These are phyloP conservation scores for Drosophila kohkoa DNA, from an alignment of 1,140 invertebrate species.

Conservation along the genomic window DNA sequence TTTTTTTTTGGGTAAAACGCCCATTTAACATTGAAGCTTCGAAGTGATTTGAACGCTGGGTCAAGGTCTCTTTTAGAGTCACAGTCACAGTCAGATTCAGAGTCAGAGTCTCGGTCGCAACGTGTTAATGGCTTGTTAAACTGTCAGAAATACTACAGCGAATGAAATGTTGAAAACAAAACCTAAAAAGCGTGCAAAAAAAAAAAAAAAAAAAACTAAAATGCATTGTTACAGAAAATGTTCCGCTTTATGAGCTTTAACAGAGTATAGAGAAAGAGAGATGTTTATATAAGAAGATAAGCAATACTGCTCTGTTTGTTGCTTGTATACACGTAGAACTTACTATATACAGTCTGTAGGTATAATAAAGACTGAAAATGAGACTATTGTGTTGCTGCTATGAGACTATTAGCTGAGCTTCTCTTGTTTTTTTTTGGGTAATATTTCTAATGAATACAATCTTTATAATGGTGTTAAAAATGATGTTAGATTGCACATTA, in stretches of 20 bases:
- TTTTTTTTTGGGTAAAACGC: constrained; percentile 16
- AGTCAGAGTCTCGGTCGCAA: constrained; percentile 40
- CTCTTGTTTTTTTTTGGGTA: not conserved
- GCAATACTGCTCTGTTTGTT: not conserved
- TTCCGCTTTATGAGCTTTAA: constrained; percentile 65
- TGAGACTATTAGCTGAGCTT: not conserved
- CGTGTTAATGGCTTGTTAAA: constrained; percentile 71
- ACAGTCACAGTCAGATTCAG: constrained; percentile 14
- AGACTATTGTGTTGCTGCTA: not conserved
- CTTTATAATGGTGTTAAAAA: not conserved
- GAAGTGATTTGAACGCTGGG: constrained; percentile 29
- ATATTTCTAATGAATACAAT: not conserved
- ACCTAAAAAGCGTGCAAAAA: constrained; percentile 62
- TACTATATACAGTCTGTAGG: not conserved
- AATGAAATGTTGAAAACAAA: constrained; percentile 31
- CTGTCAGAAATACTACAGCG: constrained; percentile 25
- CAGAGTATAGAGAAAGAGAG: constrained; percentile 48
- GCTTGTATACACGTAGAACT: constrained; percentile 1
- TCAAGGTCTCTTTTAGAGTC: constrained; percentile 57
- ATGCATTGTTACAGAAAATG: constrained; percentile 54
- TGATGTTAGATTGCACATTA: not conserved
- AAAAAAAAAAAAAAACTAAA: constrained; percentile 39
- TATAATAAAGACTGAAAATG: not conserved
- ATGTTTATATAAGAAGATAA: constrained; percentile 33
- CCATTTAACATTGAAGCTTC: constrained; percentile 31